Conservation (phyloP, 2,113 vertebrate genomes). For the Clarias magur region DNA sequence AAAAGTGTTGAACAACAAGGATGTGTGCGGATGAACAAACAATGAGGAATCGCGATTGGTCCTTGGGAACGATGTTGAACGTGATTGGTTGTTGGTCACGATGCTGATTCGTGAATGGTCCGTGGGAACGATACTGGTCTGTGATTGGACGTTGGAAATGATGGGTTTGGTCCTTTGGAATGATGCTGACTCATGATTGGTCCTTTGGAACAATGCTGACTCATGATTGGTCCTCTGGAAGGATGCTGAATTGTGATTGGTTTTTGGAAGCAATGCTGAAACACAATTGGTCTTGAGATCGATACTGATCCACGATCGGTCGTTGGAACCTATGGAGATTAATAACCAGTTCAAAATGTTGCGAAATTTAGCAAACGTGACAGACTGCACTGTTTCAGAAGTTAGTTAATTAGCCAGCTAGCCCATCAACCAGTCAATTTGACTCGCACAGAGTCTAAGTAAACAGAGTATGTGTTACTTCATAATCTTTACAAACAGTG, state of each 20-base stretch:
- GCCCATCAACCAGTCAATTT: not conserved
- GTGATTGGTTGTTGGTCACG: not conserved
- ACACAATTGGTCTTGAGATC: too few relatives aligned
- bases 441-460: not conserved
- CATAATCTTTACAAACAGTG: not conserved
- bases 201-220: not conserved
- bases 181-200: not conserved
- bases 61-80: not conserved
- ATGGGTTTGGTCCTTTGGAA: not conserved
- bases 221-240: not conserved
- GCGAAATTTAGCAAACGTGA: not conserved
- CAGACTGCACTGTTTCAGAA: not conserved
- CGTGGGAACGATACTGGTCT: too few relatives aligned
- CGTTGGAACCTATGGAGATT: not conserved
- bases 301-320: not conserved
- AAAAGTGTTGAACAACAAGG: not conserved
- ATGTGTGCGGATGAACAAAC: not conserved
- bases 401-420: not conserved
- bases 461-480: not conserved
- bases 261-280: not conserved
- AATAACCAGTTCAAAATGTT: not conserved
- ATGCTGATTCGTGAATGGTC: not conserved
- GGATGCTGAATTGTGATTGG: not conserved
- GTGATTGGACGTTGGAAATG: not conserved
- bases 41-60: not conserved